phyloP scores from a whole-genome alignment of 2,797 vertebrate genomes.

The Phrynocephalus vlangalii region DNA sequence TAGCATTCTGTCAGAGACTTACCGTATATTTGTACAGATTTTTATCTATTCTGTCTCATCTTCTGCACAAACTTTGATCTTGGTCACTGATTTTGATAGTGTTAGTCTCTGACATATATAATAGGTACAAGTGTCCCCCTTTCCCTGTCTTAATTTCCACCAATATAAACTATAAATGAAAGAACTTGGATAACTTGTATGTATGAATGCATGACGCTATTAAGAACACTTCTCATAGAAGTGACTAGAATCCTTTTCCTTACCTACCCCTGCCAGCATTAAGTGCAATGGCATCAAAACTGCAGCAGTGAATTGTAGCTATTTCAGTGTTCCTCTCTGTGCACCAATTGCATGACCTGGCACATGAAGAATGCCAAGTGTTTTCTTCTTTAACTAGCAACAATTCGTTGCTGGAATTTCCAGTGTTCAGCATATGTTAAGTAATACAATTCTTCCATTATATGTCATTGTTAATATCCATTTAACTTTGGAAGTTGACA shows the following conservation, averaged over 20 bases:
- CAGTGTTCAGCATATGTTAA: no score
- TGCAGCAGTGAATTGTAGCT: no score
- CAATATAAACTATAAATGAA: not conserved
- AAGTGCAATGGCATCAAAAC: no score
- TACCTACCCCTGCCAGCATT: no score
- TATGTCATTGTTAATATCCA: not conserved
- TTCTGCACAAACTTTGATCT: conserved; percentile 37
- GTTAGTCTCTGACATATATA: conserved; percentile 3
- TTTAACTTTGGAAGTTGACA: not conserved
- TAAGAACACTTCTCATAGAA: not conserved
- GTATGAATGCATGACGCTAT: not conserved
- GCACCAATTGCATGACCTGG: no score
- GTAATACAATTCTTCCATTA: not conserved
- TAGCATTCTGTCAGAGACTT: conserved; percentile 6
- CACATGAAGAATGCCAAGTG: no score
- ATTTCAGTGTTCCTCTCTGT: no score
- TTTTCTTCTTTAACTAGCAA: no score
- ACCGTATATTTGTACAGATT: not conserved
- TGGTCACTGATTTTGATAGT: conserved; percentile 13
- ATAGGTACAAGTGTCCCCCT: not conserved
- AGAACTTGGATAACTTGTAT: not conserved
- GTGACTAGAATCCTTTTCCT: not conserved
- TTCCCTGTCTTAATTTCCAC: conserved; percentile 18
- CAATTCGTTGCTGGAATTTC: no score
- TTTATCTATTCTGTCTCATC: conserved; percentile 28